Evolutionary conservation across 1,140 invertebrate species (phyloP), one percentile per base, ranked within the genome.

Genomic region (Bombus difficillimus): DNA sequence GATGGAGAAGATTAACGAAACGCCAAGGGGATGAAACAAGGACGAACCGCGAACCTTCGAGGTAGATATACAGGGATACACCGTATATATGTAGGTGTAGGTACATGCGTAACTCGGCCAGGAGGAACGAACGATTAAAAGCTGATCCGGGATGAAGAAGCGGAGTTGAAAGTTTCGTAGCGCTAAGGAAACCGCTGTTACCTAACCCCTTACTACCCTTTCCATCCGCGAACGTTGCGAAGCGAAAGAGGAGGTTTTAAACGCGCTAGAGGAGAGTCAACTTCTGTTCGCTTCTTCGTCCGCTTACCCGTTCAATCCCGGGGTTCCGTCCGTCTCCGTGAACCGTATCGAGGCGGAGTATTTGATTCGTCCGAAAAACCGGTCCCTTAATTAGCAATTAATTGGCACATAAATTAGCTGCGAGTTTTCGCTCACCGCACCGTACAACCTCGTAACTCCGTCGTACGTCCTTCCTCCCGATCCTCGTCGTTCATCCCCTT

Each of bases 401-500:
- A 95, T 95, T 94, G 94, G 92, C 89, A 93, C 92, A 93, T 95
- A 95, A 95, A 92, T 95, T 95, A 94, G 91, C 91, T 87, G 91
- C 85, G 91, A 94, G 93, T 95, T 94, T 93, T 91, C 90, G 83
- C 86, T 81, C 86, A 32, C 47, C 47, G 47, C 18, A 22, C 47
- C 47, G 47, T 53, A 53, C 18, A 8, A 53, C 18, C 18, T 53
- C 47, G 18, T 22, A 53, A 71, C 74, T 0, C 25, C 66, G 68
- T 34, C 39, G n/a, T 32, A 47, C 39, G 13, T 75, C 15, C 62
- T 47, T n/a, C 66, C 22, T 22, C 15, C 1, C 9, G 1, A 25
- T 9, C 34, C 34, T 22, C 32, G 15, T 34, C 64, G 15, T 9
- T 18, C 47, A 2, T n/a, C 69, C 0, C 3, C 34, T 57, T 47